A percentile compares a stretch with the other conserved stretches of the same genome.
Conservation (phyloP, 2,113 vertebrate species). For the Centropristis striata region DNA sequence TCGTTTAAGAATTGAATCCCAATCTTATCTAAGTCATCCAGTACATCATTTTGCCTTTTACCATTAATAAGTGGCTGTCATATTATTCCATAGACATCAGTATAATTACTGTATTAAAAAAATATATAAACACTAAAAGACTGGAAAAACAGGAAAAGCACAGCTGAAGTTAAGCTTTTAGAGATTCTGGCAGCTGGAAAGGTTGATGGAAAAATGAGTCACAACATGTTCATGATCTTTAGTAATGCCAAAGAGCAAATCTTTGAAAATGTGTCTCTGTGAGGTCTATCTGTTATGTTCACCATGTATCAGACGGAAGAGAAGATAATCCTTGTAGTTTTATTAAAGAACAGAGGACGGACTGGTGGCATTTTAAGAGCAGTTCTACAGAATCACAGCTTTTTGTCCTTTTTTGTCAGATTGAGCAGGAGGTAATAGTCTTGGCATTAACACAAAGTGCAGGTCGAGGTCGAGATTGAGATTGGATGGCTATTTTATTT, state of each 20-base stretch:
- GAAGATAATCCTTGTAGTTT: neutral
- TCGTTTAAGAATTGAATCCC: neutral
- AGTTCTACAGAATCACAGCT: neutral
- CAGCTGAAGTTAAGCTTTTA: no score
- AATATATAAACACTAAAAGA: neutral
- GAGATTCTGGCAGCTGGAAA: neutral
- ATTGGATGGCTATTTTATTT: neutral
- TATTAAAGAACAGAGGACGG: neutral
- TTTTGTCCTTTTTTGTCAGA: no score
- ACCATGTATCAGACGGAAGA: neutral
- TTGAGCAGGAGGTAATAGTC: neutral
- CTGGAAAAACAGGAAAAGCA: neutral
- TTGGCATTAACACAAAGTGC: conserved; percentile 28
- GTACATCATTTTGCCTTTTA: neutral
- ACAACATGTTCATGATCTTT: conserved; percentile 17
- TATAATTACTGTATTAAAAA: neutral
- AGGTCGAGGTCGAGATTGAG: neutral
- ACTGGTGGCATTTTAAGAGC: conserved; percentile 31
- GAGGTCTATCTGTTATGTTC: neutral
- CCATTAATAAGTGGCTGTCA: neutral
- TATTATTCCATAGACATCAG: neutral
- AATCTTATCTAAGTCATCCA: neutral
- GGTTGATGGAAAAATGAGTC: conserved; percentile 7
- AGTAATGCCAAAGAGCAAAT: neutral
- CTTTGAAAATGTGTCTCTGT: conserved; percentile 6